Evolutionary conservation across 2,888 invertebrate species (phyloP), one percentile per base, ranked within the genome.

Genomic region (Cephus sareptanus): DNA sequence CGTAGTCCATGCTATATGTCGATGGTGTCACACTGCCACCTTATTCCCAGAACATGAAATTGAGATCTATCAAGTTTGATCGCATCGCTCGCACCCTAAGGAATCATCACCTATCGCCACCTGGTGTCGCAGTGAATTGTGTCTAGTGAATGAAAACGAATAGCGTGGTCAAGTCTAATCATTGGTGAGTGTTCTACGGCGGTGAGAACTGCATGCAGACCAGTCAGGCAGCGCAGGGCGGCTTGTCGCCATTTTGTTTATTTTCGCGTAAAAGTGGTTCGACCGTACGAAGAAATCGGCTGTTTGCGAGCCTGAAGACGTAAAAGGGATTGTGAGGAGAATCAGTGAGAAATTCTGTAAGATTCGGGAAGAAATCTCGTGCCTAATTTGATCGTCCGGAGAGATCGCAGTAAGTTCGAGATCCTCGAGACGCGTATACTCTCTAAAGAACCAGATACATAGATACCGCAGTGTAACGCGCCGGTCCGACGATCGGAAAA

Each of bases 231-330:
- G 73, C 73, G 77, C 78, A 84, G 86, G 85, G 86, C 82, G 86
- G 89, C 79, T 80, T 79, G 86, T 86, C 94, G 94, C 95, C 95
- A 95, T 95, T 95, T 95, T 95, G 95, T 95, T 95, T 95, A 95
- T 95, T 95, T 95, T 95, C 94, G 92, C 93, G 93, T 92, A 92
- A 92, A 93, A 87, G 85, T 86, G 82, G 79, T 80, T 78, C 79
- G 35, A 74, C 37, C 74, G 74, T 34, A 35, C 74, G 30, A 74
- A 35, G 74, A 37, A 74, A 74, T 34, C 23, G 74, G 12, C 35
- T 34, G 74, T 35, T 30, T 34, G 34, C 30, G 35, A 74, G 35
- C 35, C 37, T 35, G 23, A 74, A 15, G 34, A 71, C 71, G 13
- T 71, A 76, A 82, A 80, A 77, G 75, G 77, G 75, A 76, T 76